Base-by-base conservation (phyloP, 1,140 invertebrate genomes). In the Ips typographus region DNA sequence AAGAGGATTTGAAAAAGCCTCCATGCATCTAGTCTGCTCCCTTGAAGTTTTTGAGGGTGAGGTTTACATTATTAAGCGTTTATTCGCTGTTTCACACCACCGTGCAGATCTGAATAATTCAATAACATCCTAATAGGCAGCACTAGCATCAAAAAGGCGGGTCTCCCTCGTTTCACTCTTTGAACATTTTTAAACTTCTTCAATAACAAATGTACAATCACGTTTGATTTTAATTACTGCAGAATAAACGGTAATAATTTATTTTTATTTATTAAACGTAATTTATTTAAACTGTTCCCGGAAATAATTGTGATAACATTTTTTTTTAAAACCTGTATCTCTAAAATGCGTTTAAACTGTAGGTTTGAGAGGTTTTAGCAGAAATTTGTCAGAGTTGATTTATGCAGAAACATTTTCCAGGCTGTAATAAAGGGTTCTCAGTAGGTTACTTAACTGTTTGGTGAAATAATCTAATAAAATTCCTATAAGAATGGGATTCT, bases 71-170 rank as follows among this genome's bases (percentile, higher is more conserved):
- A 75, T 76, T 76, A 67, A 72, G 67, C 73, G 71, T 75, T 76
- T 76, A 76, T 68, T 74, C 71, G 72, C 75, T 76, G 72, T 76
- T 76, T 76, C 72, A 76, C 75, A 76, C 75, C 73, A 75, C 71
- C 61, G 71, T 75, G 67, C 74, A 74, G 73, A 75, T 75, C 75
- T 76, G 75, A 76, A 76, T 76, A 76, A 76, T 76, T 76, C 75
- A 76, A 76, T 76, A 76, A 76, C 75, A 76, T 69, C 71, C 72
- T 76, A 76, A 76, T 76, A 75, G 72, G 72, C 75, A 70, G 73
- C 72, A 76, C 75, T 75, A 75, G 74, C 75, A 76, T 75, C 72
- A 76, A 75, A 76, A 76, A 76, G 75, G 66, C 68, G 70, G 68
- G 59, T 73, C 72, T 68, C 43, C 52, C 67, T 62, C 65, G 71